Base-by-base conservation (phyloP, 2,113 vertebrate genomes). In the Glaucomys volans region DNA sequence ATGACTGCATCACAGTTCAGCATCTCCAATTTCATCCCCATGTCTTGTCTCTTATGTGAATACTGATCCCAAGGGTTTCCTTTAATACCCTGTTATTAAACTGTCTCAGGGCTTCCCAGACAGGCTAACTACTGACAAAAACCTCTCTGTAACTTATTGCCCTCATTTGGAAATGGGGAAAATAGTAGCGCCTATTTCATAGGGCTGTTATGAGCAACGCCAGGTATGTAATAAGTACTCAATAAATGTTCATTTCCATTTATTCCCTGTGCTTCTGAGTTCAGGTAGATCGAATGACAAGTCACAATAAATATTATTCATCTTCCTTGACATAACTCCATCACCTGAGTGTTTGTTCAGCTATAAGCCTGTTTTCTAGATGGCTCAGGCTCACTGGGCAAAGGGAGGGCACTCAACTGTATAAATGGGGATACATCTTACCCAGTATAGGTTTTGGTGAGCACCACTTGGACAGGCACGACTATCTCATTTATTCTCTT, bases 291-390 rank as follows among this genome's bases (percentile, higher is more conserved):
- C 88, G 40, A 42, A 85, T 80, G 26, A 71, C 30, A 0, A 64
- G 30, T 91, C 24, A 74, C 89, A 94, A 88, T n/a, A 62, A 62
- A 42, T 54, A 77, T 26, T 54, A 32, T 76, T 92, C 47, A 30
- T 86, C 67, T 94, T 82, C 37, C 24, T 59, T 91, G 62, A 87
- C 24, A 83, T 86, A 89, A 81, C 20, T 54, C 28, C 30, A 85
- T 76, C 37, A 90, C 3, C 32, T 8, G 5, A 87, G 37, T 40
- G 72, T 86, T 92, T 92, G 42, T 92, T 82, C 18, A 86, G 69
- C 26, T 82, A 76, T 17, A 83, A 66, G 22, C 13, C 8, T 84
- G 16, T 18, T 90, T 94, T 81, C n/a, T 12, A 71, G 26, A n/a
- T 87, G 30, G 1, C 62, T 14, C 18, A 57, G 64, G 57, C 52